Conservation (phyloP, 1,140 invertebrate genomes). For the Drosophila punjabiensis region DNA sequence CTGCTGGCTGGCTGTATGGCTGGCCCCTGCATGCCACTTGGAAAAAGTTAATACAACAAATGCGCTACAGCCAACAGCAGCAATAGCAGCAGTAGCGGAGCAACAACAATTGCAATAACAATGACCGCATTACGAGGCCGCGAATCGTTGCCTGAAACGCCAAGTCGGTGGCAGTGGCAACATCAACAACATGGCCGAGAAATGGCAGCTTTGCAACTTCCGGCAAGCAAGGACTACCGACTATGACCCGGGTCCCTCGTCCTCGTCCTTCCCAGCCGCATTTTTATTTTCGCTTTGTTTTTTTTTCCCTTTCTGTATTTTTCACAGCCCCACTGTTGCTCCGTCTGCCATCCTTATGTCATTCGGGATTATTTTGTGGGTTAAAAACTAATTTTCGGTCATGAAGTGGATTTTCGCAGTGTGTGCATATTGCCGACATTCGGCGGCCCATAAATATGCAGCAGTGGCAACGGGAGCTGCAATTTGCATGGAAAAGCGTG, state of each 20-base stretch:
- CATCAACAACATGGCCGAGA: constrained; percentile 75
- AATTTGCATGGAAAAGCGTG: constrained; percentile 60
- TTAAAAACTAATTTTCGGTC: constrained; percentile 84
- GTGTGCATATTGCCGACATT: constrained; percentile 69
- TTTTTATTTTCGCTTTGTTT: constrained; percentile 19
- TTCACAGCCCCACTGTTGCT: constrained; percentile 23
- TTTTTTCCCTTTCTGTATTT: not conserved
- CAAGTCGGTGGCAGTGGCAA: constrained; percentile 57
- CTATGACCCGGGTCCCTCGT: not conserved
- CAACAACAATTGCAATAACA: constrained; percentile 72
- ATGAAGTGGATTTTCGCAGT: constrained; percentile 77
- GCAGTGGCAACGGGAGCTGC: constrained; percentile 25
- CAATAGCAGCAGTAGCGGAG: constrained; percentile 7
- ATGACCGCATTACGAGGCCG: constrained; percentile 82
- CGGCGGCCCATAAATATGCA: constrained; percentile 75
- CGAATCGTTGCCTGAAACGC: constrained; percentile 76
- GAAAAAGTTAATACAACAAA: constrained; percentile 82
- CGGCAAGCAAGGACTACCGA: constrained; percentile 65
- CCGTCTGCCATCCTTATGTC: constrained; percentile 74
- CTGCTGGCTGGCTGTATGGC: constrained; percentile 34
- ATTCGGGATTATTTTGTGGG: constrained; percentile 84
- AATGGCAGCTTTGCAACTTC: constrained; percentile 85
- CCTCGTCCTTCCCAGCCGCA: constrained; percentile 10
- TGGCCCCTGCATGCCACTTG: constrained; percentile 70
- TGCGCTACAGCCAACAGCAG: constrained; percentile 60